Percentiles rank a stretch among this genome's conserved stretches.
Conservation (phyloP, 2,888 invertebrate species). For the Caenorhabditis wallacei region DNA sequence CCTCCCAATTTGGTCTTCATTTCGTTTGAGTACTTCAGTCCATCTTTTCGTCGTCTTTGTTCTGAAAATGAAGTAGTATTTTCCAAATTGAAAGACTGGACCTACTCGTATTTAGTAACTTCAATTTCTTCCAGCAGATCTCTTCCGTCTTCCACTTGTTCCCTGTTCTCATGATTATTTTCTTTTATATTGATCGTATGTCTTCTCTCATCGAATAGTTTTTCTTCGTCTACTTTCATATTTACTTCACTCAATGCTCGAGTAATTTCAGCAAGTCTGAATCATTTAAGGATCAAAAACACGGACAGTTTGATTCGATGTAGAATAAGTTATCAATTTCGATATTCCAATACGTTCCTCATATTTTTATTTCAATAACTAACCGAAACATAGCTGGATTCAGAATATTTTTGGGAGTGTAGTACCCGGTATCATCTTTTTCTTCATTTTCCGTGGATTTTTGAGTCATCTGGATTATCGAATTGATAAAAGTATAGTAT, state of each 20-base stretch:
- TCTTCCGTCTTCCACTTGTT: neutral
- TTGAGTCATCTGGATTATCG: constrained; percentile 26
- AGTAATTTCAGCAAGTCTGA: constrained; percentile 61
- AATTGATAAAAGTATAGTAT: constrained; percentile 15
- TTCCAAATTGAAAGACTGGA: no score
- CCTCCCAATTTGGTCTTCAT: constrained; percentile 50
- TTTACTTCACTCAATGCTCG: constrained; percentile 63
- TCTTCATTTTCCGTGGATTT: constrained; percentile 1
- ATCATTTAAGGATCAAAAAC: neutral
- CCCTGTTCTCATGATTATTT: neutral
- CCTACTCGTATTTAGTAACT: neutral
- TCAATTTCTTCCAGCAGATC: neutral
- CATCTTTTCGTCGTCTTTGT: neutral
- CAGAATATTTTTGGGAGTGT: constrained; percentile 65
- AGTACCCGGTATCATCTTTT: constrained; percentile 61
- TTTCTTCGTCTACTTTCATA: constrained; percentile 61
- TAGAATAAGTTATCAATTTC: no score
- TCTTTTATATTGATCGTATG: constrained; percentile 48
- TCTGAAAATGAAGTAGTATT: neutral
- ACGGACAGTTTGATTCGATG: no score
- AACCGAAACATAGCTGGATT: constrained; percentile 67
- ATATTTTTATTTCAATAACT: neutral
- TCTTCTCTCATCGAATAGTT: constrained; percentile 43
- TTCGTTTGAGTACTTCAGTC: neutral
- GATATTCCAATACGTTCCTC: no score